Conservation (phyloP, 2,888 invertebrate genomes). For the Eristalis pertinax region DNA sequence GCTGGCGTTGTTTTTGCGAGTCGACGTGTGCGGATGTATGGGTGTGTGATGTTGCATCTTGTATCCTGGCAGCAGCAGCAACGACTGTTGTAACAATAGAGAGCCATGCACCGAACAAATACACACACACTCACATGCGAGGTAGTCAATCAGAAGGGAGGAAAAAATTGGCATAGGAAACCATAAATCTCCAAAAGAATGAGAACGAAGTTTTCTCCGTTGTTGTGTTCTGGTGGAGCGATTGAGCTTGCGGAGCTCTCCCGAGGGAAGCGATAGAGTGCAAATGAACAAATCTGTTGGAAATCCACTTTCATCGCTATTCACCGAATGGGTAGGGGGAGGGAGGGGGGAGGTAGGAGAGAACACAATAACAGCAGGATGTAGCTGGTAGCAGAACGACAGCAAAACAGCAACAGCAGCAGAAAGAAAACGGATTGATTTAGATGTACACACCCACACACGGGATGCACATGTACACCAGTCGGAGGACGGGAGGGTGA, state of each 20-base stretch:
- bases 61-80: slow-evolving; percentile 46
- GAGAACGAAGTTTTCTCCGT: slow-evolving; percentile 34
- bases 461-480: not conserved
- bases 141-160: not conserved
- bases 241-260: slow-evolving; percentile 47
- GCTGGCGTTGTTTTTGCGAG: slow-evolving; percentile 20
- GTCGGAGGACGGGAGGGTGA: not conserved
- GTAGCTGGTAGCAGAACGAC: not conserved
- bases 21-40: not conserved
- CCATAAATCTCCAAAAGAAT: slow-evolving; percentile 59
- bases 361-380: slow-evolving; percentile 36
- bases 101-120: not conserved
- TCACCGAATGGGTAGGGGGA: not conserved
- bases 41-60: slow-evolving; percentile 1
- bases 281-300: slow-evolving; percentile 68
- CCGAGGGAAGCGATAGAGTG: slow-evolving; percentile 52
- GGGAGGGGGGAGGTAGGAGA: no score
- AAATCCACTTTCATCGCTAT: slow-evolving; percentile 61
- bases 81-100: slow-evolving; percentile 38
- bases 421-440: slow-evolving; percentile 60
- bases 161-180: slow-evolving; percentile 18
- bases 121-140: not conserved
- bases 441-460: slow-evolving; percentile 28
- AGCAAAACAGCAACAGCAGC: slow-evolving; percentile 22
- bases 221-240: slow-evolving; percentile 29